These are phyloP conservation scores for Salmo trutta DNA, from an alignment of 2,797 vertebrate species.

Conservation along the genomic window DNA sequence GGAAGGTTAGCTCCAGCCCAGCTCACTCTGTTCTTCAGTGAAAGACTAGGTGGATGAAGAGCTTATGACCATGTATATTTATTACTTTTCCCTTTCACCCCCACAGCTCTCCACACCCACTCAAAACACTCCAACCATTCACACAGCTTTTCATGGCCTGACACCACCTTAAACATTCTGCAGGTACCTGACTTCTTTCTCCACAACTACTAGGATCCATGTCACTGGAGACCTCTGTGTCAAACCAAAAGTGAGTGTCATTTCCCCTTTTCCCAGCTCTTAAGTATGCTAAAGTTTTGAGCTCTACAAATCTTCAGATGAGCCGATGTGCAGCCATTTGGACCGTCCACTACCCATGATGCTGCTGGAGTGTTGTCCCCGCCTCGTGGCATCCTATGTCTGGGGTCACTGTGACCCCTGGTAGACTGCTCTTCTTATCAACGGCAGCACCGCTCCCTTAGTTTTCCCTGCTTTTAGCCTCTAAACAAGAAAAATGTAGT, in stretches of 20 bases:
- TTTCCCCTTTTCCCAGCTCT: neutral
- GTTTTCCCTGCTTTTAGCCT: conserved; percentile 76
- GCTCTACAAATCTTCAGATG: neutral
- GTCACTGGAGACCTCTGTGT: neutral
- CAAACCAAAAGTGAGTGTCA: neutral
- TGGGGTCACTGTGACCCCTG: conserved; percentile 57
- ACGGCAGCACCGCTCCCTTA: conserved; percentile 57
- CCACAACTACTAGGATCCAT: neutral
- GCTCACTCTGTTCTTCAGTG: conserved; percentile 24
- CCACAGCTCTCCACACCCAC: conserved; percentile 47
- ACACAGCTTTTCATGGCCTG: conserved; percentile 18
- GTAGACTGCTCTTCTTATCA: conserved; percentile 59
- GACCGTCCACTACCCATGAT: neutral
- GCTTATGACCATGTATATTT: conserved; percentile 22
- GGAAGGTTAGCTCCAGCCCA: conserved; percentile 47
- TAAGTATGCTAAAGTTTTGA: neutral
- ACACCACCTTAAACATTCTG: conserved; percentile 14
- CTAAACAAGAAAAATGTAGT: conserved; percentile 83
- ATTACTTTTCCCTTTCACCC: conserved; percentile 28
- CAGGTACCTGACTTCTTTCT: neutral
- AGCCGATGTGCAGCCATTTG: neutral
- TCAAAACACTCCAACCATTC: conserved; percentile 28
- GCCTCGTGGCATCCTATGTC: conserved; percentile 33
- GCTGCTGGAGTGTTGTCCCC: conserved; percentile 17
- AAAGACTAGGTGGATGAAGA: conserved; percentile 24